Evolutionary conservation across 1,140 invertebrate genomes (phyloP).

Genomic region (Globodera ellingtonae): DNA sequence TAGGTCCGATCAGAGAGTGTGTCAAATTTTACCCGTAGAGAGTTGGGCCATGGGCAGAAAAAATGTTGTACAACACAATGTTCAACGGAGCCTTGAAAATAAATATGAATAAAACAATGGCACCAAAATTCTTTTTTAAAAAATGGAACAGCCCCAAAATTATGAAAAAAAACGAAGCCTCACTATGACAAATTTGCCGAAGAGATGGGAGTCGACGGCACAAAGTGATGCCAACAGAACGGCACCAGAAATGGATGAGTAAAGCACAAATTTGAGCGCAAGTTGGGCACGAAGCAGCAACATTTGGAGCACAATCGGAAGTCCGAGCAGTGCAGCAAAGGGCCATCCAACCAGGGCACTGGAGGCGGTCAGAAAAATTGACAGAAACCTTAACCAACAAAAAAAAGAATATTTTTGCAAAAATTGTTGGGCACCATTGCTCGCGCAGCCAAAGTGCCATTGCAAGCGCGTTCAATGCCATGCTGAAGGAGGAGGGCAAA

Average conservation of each 20-base stretch:
- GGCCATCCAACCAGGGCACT: constrained; percentile 79
- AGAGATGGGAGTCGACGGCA: constrained; percentile 83
- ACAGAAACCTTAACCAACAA: constrained; percentile 42
- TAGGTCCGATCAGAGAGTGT: background rate
- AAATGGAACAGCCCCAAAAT: constrained; percentile 12
- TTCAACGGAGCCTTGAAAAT: constrained; percentile 77
- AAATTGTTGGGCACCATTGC: constrained; percentile 34
- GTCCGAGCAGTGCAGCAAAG: constrained; percentile 81
- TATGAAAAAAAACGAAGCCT: constrained; percentile 6
- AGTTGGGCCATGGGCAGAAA: constrained; percentile 85
- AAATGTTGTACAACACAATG: constrained; percentile 91
- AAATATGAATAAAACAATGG: background rate
- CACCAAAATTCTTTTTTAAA: background rate
- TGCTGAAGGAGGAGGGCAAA: constrained; percentile 90
- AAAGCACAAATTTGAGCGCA: constrained; percentile 62
- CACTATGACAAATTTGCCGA: constrained; percentile 81
- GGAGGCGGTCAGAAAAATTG: constrained; percentile 55
- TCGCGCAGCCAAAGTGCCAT: constrained; percentile 73
- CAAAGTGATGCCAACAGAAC: constrained; percentile 74
- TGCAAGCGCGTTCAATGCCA: constrained; percentile 82
- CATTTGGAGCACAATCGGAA: constrained; percentile 88
- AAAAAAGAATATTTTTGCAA: too few species aligned
- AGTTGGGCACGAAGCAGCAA: constrained; percentile 73
- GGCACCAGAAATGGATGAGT: constrained; percentile 39
- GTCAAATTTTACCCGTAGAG: constrained; percentile 75